phyloP scores from a whole-genome alignment of 2,797 vertebrate genomes.

The Gallinago stenura region DNA sequence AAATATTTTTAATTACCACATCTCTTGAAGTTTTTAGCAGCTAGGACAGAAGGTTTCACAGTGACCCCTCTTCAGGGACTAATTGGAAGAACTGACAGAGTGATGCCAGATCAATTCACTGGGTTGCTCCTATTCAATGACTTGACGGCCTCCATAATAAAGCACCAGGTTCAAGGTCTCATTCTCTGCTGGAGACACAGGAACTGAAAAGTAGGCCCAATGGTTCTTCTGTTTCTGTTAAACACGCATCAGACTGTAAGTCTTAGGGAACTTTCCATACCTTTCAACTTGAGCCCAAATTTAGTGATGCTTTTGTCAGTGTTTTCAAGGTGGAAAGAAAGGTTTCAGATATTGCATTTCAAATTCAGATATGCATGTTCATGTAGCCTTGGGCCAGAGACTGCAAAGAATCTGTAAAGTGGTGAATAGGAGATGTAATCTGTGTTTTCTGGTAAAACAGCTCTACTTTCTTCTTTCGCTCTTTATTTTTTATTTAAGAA shows the following conservation, averaged over 20 bases:
- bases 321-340: constrained; percentile 38
- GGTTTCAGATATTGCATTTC: constrained; percentile 32
- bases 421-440: background rate
- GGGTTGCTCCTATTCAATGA: background rate
- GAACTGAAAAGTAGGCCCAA: background rate
- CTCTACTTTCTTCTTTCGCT: constrained; percentile 6
- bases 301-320: background rate
- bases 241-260: background rate
- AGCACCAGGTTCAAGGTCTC: background rate
- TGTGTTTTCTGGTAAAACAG: constrained; percentile 13
- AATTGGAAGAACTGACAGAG: background rate
- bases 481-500: constrained; percentile 64
- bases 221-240: background rate
- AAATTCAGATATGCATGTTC: constrained; percentile 19
- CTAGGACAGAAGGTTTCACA: background rate
- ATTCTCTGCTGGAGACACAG: background rate
- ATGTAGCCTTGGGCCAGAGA: background rate
- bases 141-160: background rate
- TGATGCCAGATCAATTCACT: background rate
- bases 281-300: constrained; percentile 16
- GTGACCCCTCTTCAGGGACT: background rate
- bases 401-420: background rate
- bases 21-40: background rate
- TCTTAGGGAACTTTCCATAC: background rate
- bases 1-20: background rate